Evolutionary conservation across 2,888 invertebrate species (phyloP).

Genomic region (Nomada goodeniana): DNA sequence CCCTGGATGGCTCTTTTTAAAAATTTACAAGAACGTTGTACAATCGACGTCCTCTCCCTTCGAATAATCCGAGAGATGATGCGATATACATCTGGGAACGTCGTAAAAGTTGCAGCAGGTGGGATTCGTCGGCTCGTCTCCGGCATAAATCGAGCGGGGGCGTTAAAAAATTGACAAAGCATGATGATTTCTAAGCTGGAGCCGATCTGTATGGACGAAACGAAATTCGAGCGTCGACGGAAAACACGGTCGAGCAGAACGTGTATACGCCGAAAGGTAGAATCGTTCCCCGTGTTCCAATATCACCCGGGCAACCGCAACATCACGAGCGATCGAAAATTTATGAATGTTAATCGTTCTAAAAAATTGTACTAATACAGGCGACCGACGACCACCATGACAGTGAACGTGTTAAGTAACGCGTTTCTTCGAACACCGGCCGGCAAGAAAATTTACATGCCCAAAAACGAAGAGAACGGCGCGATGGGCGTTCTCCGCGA

Average conservation of each 20-base stretch:
- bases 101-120: conserved; percentile 3
- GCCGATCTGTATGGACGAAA: neutral
- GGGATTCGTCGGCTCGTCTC: neutral
- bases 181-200: neutral
- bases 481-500: conserved; percentile 6
- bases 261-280: neutral
- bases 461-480: conserved; percentile 22
- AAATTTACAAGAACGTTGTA: conserved; percentile 45
- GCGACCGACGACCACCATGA: too few relatives aligned
- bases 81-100: neutral
- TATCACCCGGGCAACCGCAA: too few relatives aligned
- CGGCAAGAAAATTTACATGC: conserved; percentile 33
- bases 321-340: too few relatives aligned
- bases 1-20: conserved; percentile 36
- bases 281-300: neutral
- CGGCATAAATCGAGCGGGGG: neutral
- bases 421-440: neutral
- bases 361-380: too few relatives aligned
- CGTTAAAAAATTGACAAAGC: conserved; percentile 18
- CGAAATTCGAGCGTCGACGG: neutral
- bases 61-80: conserved; percentile 36
- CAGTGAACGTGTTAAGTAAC: conserved; percentile 21
- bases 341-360: too few relatives aligned
- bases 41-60: conserved; percentile 44
- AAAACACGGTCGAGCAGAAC: neutral